A percentile compares a stretch with the other conserved stretches of the same genome.
These are phyloP conservation scores for Spea hammondii DNA, from an alignment of 2,797 vertebrate species.

Conservation along the genomic window DNA sequence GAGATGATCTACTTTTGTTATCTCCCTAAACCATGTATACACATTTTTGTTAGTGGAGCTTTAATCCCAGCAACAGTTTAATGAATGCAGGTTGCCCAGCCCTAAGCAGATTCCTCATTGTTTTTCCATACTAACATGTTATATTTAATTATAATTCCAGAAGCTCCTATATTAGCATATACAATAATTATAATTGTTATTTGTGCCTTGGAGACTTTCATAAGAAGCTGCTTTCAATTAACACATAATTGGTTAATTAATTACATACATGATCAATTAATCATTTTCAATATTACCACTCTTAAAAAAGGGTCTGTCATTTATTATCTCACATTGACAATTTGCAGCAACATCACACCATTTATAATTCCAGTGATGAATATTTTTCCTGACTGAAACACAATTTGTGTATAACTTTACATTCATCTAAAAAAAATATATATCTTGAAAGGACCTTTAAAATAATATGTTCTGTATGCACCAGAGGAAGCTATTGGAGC, in stretches of 20 bases:
- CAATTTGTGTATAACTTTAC: neutral
- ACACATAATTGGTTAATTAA: slow-evolving; percentile 34
- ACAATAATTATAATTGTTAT: neutral
- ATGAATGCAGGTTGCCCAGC: too few species aligned
- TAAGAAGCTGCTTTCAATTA: slow-evolving; percentile 9
- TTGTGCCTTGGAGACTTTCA: slow-evolving; percentile 19
- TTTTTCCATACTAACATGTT: too few species aligned
- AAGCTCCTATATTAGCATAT: slow-evolving; percentile 5
- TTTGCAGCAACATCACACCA: slow-evolving; percentile 17
- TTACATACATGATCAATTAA: slow-evolving; percentile 30
- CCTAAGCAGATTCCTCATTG: too few species aligned
- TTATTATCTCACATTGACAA: slow-evolving; percentile 21
- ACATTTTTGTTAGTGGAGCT: too few species aligned
- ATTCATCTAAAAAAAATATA: too few species aligned
- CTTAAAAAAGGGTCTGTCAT: slow-evolving; percentile 15
- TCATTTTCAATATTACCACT: slow-evolving; percentile 1
- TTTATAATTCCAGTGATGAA: slow-evolving; percentile 10
- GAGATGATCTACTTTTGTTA: too few species aligned
- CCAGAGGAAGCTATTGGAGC: too few species aligned
- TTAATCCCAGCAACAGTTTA: too few species aligned
- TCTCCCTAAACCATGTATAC: too few species aligned
- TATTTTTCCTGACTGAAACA: neutral
- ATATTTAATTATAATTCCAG: neutral
- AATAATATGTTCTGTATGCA: too few species aligned
- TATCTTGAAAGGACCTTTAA: too few species aligned